Base-by-base conservation (phyloP, 2,888 invertebrate genomes). In the Lampropteryx suffumata region DNA sequence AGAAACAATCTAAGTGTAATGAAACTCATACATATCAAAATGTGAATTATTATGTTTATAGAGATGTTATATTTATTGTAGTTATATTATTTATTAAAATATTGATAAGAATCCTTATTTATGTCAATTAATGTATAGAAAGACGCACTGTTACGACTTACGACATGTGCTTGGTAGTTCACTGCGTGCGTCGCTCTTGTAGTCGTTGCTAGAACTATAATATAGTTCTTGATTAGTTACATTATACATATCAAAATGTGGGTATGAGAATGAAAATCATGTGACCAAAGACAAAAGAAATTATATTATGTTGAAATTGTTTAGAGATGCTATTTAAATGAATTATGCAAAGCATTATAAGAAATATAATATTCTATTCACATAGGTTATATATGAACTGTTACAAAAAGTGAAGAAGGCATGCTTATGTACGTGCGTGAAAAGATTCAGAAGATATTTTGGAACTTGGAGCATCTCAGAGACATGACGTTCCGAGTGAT, bases 101-200 rank as follows among this genome's bases (percentile, higher is more conserved):
- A 58, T 61, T 70, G 79, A 69, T 67, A 81, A 68, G 82, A 89
- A 86, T 88, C 88, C 89, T 90, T 88, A 87, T 88, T 89, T 90
- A 82, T 76, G 89, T 89, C 89, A 90, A 90, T 89, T 89, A 88
- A 77, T 59, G 80, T 83, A 80, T 76, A 78, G 69, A 61, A 63
- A 69, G 65, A 69, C 74, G 73, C 78, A 66, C 64, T 57, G 52
- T 63, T 55, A 59, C 58, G 62, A 17, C 32, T 63, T 55, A 59
- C 58, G 62, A 14, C 32, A 32, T 64, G 77, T 76, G 79, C 77
- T 79, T 74, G 41, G n/a, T 76, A 75, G 70, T 59, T 57, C 64
- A 59, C 72, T 65, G 35, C 29, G 28, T 47, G 55, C 57, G 56
- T 59, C 55, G 37, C 50, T 21, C 21, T 21, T 48, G 44, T 59